A percentile compares a stretch with the other conserved stretches of the same genome.
These are phyloP conservation scores for Petrocephalus sullivani DNA, from an alignment of 2,797 vertebrate genomes.

Conservation along the genomic window DNA sequence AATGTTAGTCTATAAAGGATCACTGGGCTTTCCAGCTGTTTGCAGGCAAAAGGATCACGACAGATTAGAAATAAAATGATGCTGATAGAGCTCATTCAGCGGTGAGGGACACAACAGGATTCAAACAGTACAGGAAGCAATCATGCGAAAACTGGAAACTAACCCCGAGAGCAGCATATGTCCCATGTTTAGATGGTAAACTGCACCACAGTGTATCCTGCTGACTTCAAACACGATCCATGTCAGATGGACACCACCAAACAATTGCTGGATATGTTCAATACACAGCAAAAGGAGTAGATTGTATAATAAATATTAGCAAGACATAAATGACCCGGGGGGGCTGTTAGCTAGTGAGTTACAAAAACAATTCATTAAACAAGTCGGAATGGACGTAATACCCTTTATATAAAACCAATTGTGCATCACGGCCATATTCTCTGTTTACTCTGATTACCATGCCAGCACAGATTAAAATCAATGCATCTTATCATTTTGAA, in stretches of 20 bases:
- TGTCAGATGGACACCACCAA: background rate
- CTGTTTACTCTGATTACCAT: background rate
- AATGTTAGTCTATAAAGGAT: background rate
- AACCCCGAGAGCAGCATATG: background rate
- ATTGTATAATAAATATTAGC: background rate
- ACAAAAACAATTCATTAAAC: background rate
- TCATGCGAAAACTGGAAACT: background rate
- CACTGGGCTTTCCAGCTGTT: background rate
- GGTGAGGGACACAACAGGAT: background rate
- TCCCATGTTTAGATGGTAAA: background rate
- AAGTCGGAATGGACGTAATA: background rate
- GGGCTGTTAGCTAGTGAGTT: background rate
- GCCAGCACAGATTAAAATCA: conserved; percentile 1
- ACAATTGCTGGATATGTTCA: background rate
- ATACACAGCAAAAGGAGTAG: background rate
- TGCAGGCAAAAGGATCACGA: background rate
- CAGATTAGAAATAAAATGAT: background rate
- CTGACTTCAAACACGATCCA: background rate
- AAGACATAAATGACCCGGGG: background rate
- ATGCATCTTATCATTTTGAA: background rate
- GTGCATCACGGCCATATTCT: background rate
- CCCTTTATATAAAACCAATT: background rate
- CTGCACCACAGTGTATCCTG: background rate
- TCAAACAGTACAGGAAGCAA: background rate
- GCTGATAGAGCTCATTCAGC: background rate